Percentiles rank a stretch among this genome's conserved stretches.
phyloP scores from a whole-genome alignment of 2,113 vertebrate species.

The Myanophis thanlyinensis region DNA sequence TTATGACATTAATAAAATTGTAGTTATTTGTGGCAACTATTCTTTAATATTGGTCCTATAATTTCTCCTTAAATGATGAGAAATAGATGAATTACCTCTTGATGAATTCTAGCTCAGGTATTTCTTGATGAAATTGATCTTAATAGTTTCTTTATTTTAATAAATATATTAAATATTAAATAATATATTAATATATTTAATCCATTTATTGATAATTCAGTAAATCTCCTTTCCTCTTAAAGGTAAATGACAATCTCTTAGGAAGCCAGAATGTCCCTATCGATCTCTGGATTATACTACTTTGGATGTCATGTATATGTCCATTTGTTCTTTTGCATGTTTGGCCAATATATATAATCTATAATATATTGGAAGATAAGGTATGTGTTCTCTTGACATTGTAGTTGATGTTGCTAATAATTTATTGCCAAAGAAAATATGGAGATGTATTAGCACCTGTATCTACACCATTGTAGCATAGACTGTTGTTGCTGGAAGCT shows the following conservation, averaged over 20 bases:
- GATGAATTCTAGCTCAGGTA: neutral
- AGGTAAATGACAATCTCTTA: neutral
- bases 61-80: neutral
- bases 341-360: neutral
- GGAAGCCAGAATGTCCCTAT: neutral
- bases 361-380: neutral
- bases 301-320: neutral
- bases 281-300: neutral
- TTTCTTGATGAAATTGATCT: neutral
- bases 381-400: neutral
- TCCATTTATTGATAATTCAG: neutral
- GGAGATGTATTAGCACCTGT: neutral
- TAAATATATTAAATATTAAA: neutral
- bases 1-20: neutral
- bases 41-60: neutral
- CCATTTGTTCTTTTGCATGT: neutral
- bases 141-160: neutral
- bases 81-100: neutral
- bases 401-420: neutral
- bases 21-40: neutral
- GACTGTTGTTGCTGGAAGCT: neutral
- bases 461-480: neutral
- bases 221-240: neutral
- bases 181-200: no score
- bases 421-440: neutral